Conservation (phyloP, 2,888 invertebrate genomes). For the Limnephilus lunatus region DNA sequence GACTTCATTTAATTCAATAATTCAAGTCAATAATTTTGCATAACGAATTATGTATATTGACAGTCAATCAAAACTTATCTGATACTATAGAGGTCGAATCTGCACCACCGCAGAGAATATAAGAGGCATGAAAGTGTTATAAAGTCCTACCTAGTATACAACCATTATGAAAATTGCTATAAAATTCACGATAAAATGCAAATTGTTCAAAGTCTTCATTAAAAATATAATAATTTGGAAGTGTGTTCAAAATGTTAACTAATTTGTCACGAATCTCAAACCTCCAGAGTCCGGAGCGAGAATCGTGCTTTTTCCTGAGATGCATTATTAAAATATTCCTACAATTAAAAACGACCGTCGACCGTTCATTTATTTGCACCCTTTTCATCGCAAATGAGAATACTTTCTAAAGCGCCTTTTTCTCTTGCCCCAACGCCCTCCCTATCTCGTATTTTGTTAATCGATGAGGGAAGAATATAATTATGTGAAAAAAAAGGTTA, state of each 20-base stretch:
- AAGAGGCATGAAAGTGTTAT: no score
- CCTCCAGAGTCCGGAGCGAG: conserved; percentile 33
- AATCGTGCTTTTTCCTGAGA: conserved; percentile 63
- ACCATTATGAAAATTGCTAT: neutral
- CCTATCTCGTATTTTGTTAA: conserved; percentile 48
- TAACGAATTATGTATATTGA: no score
- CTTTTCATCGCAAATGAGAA: conserved; percentile 58
- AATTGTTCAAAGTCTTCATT: neutral
- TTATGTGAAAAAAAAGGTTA: conserved; percentile 49
- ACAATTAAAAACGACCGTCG: conserved; percentile 64
- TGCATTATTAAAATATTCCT: conserved; percentile 65
- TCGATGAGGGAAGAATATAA: conserved; percentile 60
- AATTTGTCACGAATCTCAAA: conserved; percentile 54
- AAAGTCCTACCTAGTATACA: neutral
- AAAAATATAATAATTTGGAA: conserved; percentile 5
- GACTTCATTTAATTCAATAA: no score
- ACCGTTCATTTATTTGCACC: conserved; percentile 60
- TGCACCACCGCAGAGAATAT: no score
- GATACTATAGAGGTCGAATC: no score
- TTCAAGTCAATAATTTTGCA: no score
- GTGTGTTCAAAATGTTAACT: conserved; percentile 17
- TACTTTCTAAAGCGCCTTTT: conserved; percentile 51
- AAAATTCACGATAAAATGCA: neutral
- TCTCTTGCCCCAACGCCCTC: conserved; percentile 37
- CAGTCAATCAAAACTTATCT: no score